Percentiles rank a stretch among this genome's conserved stretches.
These are phyloP conservation scores for Drosophila acutilabella DNA, from an alignment of 2,888 invertebrate genomes.

Conservation along the genomic window DNA sequence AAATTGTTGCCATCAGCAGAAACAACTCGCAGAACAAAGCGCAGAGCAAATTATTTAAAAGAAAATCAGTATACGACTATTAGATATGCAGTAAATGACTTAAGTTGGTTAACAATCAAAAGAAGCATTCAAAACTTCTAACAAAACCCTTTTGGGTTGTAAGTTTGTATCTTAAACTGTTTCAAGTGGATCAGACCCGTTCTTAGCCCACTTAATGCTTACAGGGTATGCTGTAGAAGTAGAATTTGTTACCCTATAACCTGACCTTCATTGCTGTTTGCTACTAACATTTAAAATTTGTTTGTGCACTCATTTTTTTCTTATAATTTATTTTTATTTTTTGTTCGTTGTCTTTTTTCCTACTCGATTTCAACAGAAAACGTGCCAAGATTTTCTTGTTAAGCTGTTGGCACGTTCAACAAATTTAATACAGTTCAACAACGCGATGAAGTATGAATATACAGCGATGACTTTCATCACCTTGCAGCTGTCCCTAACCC, in stretches of 20 bases:
- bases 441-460: conserved; percentile 30
- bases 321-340: conserved; percentile 7
- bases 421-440: conserved; percentile 72
- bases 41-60: conserved; percentile 8
- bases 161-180: too few species aligned
- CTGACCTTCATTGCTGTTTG: conserved; percentile 71
- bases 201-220: too few species aligned
- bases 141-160: too few species aligned
- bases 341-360: conserved; percentile 33
- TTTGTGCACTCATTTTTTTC: conserved; percentile 36
- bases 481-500: not conserved
- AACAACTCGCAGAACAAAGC: conserved; percentile 60
- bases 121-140: too few species aligned
- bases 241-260: conserved; percentile 55
- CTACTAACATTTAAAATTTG: conserved; percentile 75
- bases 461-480: conserved; percentile 16
- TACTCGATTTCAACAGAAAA: conserved; percentile 76
- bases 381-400: conserved; percentile 59
- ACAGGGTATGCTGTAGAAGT: conserved; percentile 16
- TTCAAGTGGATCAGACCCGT: not conserved
- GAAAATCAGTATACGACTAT: not conserved
- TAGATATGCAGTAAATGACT: not conserved
- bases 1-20: conserved; percentile 74
- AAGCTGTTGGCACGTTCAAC: conserved; percentile 61
- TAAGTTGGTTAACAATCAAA: too few species aligned